Conservation (phyloP, 2,113 vertebrate species). For the Cololabis saira region DNA sequence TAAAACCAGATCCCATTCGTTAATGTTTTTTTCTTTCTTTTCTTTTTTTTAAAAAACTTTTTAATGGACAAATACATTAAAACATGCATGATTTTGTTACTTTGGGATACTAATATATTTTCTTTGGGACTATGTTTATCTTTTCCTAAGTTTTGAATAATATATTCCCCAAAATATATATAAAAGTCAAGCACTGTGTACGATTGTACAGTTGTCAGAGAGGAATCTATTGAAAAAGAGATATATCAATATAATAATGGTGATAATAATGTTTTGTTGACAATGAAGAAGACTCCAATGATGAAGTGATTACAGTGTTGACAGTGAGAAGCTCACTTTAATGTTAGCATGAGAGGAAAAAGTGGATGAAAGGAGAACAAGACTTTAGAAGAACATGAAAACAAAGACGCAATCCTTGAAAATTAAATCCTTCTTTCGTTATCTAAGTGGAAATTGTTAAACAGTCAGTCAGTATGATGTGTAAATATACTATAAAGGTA, state of each 20-base stretch:
- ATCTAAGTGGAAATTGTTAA: slow-evolving; percentile 76
- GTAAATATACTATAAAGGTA: slow-evolving; percentile 84
- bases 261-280: slow-evolving; percentile 50
- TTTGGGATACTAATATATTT: slow-evolving; percentile 84
- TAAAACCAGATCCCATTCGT: slow-evolving; percentile 74
- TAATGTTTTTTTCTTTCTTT: slow-evolving; percentile 60
- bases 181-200: slow-evolving; percentile 85
- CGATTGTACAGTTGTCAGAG: slow-evolving; percentile 83
- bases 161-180: slow-evolving; percentile 79
- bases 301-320: slow-evolving; percentile 28
- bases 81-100: slow-evolving; percentile 86
- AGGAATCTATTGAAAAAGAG: slow-evolving; percentile 82
- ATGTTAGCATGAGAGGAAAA: slow-evolving; percentile 50
- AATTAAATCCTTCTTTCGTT: slow-evolving; percentile 75
- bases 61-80: slow-evolving; percentile 73
- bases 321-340: slow-evolving; percentile 40
- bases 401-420: slow-evolving; percentile 38
- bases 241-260: slow-evolving; percentile 69
- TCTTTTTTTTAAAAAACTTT: slow-evolving; percentile 71
- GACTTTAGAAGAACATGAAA: slow-evolving; percentile 62
- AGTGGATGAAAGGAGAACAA: slow-evolving; percentile 56
- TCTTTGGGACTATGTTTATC: slow-evolving; percentile 73
- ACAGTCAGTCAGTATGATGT: slow-evolving; percentile 77
- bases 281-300: slow-evolving; percentile 13
- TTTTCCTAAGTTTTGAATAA: slow-evolving; percentile 78